These are phyloP conservation scores for Ecliptopera silaceata DNA, from an alignment of 2,888 invertebrate genomes.

Conservation along the genomic window DNA sequence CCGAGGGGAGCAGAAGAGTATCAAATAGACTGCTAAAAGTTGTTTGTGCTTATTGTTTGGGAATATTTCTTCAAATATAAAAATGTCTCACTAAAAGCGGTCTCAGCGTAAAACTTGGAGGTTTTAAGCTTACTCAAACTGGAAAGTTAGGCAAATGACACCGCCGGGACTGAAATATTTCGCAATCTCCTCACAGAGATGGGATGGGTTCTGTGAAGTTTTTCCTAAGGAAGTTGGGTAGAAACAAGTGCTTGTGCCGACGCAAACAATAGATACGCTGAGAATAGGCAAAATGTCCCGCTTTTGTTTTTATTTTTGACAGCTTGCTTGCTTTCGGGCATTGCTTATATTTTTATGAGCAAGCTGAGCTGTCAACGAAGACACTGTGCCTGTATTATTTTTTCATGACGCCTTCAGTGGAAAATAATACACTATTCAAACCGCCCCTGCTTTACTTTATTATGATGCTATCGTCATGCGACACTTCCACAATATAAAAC, in stretches of 20 bases:
- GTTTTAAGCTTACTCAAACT: constrained; percentile 75
- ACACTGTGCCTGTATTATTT: background rate
- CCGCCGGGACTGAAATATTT: constrained; percentile 72
- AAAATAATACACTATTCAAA: background rate
- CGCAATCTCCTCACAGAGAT: constrained; percentile 70
- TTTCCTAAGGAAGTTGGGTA: constrained; percentile 61
- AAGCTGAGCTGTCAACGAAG: too few species aligned
- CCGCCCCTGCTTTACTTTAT: background rate
- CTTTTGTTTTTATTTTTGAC: constrained; percentile 55
- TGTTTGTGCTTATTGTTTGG: constrained; percentile 48
- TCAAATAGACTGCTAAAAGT: constrained; percentile 47
- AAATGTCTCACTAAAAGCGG: constrained; percentile 56
- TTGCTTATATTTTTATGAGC: constrained; percentile 32
- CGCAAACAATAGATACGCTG: constrained; percentile 59
- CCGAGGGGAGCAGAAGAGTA: constrained; percentile 34
- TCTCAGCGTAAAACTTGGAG: constrained; percentile 59
- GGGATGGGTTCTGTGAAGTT: constrained; percentile 61
- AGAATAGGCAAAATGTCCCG: constrained; percentile 58
- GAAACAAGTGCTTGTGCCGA: constrained; percentile 51
- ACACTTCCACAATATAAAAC: too few species aligned
- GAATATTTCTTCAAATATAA: constrained; percentile 54
- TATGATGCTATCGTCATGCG: too few species aligned
- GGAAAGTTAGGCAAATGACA: constrained; percentile 76
- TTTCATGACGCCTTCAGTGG: background rate
- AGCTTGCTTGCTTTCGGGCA: constrained; percentile 40